Evolutionary conservation across 1,140 invertebrate genomes (phyloP).

Genomic region (Bombus impatiens): DNA sequence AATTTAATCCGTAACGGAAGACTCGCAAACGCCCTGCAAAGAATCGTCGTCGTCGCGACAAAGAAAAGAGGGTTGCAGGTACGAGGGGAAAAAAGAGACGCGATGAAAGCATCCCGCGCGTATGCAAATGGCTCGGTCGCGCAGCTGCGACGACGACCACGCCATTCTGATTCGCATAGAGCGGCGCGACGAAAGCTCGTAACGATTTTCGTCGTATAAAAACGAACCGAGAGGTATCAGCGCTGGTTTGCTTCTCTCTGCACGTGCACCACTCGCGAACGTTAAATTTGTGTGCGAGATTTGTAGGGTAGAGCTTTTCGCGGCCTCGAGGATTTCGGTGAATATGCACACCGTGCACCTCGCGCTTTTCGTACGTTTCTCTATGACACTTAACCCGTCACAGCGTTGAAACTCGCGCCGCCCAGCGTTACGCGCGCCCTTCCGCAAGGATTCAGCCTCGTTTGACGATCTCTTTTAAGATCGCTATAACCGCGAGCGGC

Average conservation of each 20-base stretch:
- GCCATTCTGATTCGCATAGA: slow-evolving; percentile 40
- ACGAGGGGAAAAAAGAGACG: neutral
- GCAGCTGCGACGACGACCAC: slow-evolving; percentile 44
- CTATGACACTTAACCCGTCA: slow-evolving; percentile 27
- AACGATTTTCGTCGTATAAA: slow-evolving; percentile 61
- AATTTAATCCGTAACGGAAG: slow-evolving; percentile 60
- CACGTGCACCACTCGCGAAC: neutral
- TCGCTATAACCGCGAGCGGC: neutral
- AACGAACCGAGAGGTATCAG: slow-evolving; percentile 35
- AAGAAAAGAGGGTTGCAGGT: no score
- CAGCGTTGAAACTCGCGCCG: neutral
- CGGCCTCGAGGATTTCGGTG: neutral
- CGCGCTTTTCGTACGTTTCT: slow-evolving; percentile 1
- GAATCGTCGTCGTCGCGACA: neutral
- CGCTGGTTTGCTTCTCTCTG: neutral
- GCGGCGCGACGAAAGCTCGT: slow-evolving; percentile 35
- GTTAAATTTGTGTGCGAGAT: neutral
- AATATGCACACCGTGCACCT: slow-evolving; percentile 5
- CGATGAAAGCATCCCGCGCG: slow-evolving; percentile 42
- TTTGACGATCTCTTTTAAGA: slow-evolving; percentile 5
- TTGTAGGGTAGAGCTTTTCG: neutral
- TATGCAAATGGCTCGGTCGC: slow-evolving; percentile 55
- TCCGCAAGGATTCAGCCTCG: neutral
- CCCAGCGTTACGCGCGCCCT: neutral
- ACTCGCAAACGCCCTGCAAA: slow-evolving; percentile 18